Conservation (phyloP, 2,113 vertebrate species). For the Felis catus region DNA sequence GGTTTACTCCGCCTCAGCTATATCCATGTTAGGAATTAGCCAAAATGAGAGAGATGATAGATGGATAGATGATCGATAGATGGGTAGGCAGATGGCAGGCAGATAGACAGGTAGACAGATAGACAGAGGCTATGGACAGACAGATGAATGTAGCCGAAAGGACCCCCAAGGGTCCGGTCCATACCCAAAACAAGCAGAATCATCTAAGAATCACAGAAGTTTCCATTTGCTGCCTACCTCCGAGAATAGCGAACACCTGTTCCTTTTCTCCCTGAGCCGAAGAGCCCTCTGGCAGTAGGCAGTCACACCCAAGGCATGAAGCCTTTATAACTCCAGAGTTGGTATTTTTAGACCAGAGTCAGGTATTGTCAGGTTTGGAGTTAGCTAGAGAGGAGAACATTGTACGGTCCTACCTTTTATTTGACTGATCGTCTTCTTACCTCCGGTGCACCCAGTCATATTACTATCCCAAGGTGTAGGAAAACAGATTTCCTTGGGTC, state of each 20-base stretch:
- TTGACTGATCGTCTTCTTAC: neutral
- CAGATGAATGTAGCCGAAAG: neutral
- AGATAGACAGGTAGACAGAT: neutral
- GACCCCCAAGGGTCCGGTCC: neutral
- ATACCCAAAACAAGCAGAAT: neutral
- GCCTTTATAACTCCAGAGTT: neutral
- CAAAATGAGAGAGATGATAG: neutral
- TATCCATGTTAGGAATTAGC: too few relatives aligned
- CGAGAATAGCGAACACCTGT: neutral
- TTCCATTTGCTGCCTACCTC: neutral
- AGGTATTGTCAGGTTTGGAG: neutral
- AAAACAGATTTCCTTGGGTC: neutral
- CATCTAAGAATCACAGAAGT: neutral
- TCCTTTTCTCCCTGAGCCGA: neutral
- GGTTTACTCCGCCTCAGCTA: neutral
- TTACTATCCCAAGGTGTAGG: neutral
- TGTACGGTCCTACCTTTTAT: neutral
- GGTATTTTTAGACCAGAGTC: neutral
- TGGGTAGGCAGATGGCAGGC: neutral
- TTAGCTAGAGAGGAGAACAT: neutral
- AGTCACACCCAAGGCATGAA: neutral
- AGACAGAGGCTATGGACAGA: neutral
- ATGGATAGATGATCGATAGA: neutral
- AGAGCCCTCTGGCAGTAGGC: too few relatives aligned
- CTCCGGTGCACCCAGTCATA: neutral